Evolutionary conservation across 2,113 vertebrate species (phyloP), one percentile per base, ranked within the genome.

Genomic region (Condylura cristata): DNA sequence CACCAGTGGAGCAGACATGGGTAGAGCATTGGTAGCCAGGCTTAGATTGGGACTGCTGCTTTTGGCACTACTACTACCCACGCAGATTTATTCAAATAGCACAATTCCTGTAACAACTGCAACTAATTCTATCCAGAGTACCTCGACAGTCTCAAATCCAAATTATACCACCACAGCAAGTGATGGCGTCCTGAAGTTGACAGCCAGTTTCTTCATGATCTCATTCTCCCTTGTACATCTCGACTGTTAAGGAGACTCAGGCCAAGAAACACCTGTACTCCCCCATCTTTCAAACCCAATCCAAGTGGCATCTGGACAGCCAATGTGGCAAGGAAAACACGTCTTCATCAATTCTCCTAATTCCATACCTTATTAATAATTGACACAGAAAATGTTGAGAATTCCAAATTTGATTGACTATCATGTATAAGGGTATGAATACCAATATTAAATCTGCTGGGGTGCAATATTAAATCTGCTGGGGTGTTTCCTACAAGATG

Each of bases 181-280:
- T 83, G 98, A 96, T 68, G 97, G 89, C 82, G 93, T 94, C 37
- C 98, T 98, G 97, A 98, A 98, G 39, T 97, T 98, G 46, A 85
- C 97, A 80, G 96, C 98, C 58, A 96, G 97, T 46, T 95, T 98
- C 84, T 60, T 98, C 51, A 32, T 98, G 81, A 71, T 98, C 86
- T 98, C 95, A 0, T 34, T 98, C 95, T 98, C 98, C 95, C 96
- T 98, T 74, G 96, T 99, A 65, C 98, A 98, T 90, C 95, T 98
- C 96, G 98, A 97, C 98, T 98, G 98, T 96, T 99, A 98, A n/a
- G n/a, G 97, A 98, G 97, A 98, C 97, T 98, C 92, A 89, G 96
- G 94, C 97, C 96, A 98, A 97, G 97, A 97, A 98, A 96, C 93
- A 87, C 96, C 97, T 96, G 90, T 88, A 87, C 94, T 97, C 98